Evolutionary conservation across 2,113 vertebrate species (phyloP).

Genomic region (Bungarus multicinctus): DNA sequence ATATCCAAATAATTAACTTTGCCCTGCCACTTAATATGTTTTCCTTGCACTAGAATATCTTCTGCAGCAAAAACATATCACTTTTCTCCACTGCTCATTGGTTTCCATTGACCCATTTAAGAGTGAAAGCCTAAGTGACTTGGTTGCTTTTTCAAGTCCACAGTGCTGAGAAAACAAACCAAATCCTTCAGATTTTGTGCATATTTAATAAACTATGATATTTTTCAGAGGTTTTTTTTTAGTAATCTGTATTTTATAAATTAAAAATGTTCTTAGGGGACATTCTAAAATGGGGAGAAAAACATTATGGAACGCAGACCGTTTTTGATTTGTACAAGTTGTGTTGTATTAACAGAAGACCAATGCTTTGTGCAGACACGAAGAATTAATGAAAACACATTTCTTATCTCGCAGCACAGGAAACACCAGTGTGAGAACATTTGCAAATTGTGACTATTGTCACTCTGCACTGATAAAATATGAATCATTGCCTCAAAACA

Average conservation of each 20-base stretch:
- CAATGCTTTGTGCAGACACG: constrained; percentile 32
- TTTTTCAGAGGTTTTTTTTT: constrained; percentile 10
- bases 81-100: constrained; percentile 34
- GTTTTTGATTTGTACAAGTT: constrained; percentile 40
- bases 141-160: constrained; percentile 13
- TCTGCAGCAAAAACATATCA: constrained; percentile 31
- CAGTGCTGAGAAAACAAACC: constrained; percentile 26
- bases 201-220: constrained; percentile 13
- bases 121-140: constrained; percentile 46
- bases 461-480: constrained; percentile 49
- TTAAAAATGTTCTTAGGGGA: constrained; percentile 17
- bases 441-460: constrained; percentile 51
- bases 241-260: constrained; percentile 44
- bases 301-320: background rate
- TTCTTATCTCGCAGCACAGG: constrained; percentile 53
- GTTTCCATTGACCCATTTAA: constrained; percentile 47
- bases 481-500: constrained; percentile 49
- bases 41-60: constrained; percentile 38
- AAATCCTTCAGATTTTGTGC: constrained; percentile 20
- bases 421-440: constrained; percentile 55
- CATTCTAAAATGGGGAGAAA: background rate
- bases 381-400: constrained; percentile 54
- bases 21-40: constrained; percentile 32
- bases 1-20: constrained; percentile 39
- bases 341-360: constrained; percentile 25